phyloP scores from a whole-genome alignment of 2,113 vertebrate genomes.

The Hepsetus odoe region DNA sequence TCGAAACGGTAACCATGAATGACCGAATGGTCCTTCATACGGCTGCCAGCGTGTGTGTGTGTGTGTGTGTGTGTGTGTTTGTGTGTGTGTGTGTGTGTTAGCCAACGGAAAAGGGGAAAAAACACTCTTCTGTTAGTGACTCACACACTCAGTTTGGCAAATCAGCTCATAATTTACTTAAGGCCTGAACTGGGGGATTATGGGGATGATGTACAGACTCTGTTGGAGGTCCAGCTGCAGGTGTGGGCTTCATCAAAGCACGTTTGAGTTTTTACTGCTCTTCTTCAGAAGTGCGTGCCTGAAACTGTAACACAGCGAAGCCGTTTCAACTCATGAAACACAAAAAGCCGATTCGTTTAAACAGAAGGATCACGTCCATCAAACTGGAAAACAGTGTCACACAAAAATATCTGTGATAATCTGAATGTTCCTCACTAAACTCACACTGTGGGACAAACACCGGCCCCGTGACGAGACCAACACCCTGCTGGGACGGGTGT shows the following conservation, averaged over 20 bases:
- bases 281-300: not conserved
- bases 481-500: too few species aligned
- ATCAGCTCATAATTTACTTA: slow-evolving; percentile 53
- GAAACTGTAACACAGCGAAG: not conserved
- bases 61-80: too few species aligned
- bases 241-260: slow-evolving; percentile 6
- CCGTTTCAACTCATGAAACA: not conserved
- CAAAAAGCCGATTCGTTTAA: too few species aligned
- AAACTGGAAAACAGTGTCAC: too few species aligned
- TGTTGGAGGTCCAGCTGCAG: slow-evolving; percentile 47
- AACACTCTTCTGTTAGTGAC: slow-evolving; percentile 4
- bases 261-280: not conserved
- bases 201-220: slow-evolving; percentile 31
- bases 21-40: slow-evolving; percentile 10
- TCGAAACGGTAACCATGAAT: not conserved
- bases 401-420: too few species aligned
- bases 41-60: not conserved
- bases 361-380: too few species aligned
- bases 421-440: too few species aligned
- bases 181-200: slow-evolving; percentile 50
- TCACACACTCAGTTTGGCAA: slow-evolving; percentile 20
- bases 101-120: not conserved
- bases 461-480: too few species aligned
- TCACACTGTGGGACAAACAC: too few species aligned
- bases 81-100: too few species aligned